phyloP scores from a whole-genome alignment of 2,113 vertebrate species.

The Recurvirostra avosetta region DNA sequence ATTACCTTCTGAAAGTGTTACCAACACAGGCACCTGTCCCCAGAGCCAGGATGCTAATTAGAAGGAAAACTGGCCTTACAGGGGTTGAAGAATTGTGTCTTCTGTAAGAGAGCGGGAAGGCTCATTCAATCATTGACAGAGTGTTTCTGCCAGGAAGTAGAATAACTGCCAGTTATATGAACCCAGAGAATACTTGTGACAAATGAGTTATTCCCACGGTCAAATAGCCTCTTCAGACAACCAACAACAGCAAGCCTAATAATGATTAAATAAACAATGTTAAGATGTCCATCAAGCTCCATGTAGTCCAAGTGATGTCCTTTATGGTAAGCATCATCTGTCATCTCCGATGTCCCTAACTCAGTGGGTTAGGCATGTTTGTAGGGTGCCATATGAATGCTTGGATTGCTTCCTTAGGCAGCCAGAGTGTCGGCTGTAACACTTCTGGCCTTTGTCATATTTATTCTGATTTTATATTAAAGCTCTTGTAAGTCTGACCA shows the following conservation, averaged over 20 bases:
- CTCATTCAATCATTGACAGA: slow-evolving; percentile 2
- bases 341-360: background rate
- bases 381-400: background rate
- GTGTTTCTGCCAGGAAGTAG: background rate
- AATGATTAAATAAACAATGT: background rate
- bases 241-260: background rate
- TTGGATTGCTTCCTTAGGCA: background rate
- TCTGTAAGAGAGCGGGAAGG: background rate
- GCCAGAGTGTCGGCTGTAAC: background rate
- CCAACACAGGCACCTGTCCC: background rate
- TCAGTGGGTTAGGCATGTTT: background rate
- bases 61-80: slow-evolving; percentile 49
- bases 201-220: background rate
- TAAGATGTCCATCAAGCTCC: background rate
- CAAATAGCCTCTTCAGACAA: slow-evolving; percentile 2
- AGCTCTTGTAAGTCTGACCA: background rate
- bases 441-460: background rate
- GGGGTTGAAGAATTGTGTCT: slow-evolving; percentile 29
- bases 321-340: background rate
- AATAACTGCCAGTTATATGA: background rate
- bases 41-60: slow-evolving; percentile 63
- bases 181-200: slow-evolving; percentile 9
- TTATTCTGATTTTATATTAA: background rate
- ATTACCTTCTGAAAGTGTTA: slow-evolving; percentile 65
- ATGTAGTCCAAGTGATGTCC: background rate